phyloP scores from a whole-genome alignment of 2,888 invertebrate genomes.

The Norana najaformis region DNA sequence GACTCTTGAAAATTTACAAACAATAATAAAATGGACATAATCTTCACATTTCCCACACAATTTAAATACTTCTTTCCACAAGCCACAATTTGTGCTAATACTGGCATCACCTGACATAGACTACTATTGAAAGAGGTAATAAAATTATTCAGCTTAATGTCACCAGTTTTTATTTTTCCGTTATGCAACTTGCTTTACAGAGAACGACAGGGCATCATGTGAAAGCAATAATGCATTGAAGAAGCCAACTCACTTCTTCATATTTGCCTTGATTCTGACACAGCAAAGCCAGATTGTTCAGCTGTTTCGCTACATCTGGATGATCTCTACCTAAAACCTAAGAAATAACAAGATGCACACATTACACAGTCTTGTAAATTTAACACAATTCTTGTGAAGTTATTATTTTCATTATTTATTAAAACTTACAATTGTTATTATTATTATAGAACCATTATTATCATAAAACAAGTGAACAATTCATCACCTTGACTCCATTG shows the following conservation, averaged over 20 bases:
- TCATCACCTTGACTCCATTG: too few relatives aligned
- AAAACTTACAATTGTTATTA: background rate
- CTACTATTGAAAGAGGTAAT: background rate
- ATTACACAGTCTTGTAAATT: background rate
- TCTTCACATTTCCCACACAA: background rate
- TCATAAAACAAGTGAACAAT: too few relatives aligned
- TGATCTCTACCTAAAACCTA: constrained; percentile 92
- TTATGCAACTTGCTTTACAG: too few relatives aligned
- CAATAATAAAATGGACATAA: constrained; percentile 13
- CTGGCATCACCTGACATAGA: background rate
- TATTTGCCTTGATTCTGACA: constrained; percentile 99
- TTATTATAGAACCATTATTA: background rate
- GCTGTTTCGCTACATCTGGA: constrained; percentile 98
- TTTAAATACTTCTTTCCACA: background rate
- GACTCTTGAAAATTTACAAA: background rate
- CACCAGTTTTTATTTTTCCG: background rate
- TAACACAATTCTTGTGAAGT: background rate
- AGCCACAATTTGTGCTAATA: background rate
- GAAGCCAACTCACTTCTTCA: constrained; percentile 77
- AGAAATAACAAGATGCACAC: background rate
- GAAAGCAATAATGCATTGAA: background rate
- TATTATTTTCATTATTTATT: too few relatives aligned
- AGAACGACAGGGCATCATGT: background rate
- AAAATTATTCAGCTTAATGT: background rate
- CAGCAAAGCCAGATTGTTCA: constrained; percentile 94